Base-by-base conservation (phyloP, 1,140 invertebrate genomes). In the Megathymus violae region DNA sequence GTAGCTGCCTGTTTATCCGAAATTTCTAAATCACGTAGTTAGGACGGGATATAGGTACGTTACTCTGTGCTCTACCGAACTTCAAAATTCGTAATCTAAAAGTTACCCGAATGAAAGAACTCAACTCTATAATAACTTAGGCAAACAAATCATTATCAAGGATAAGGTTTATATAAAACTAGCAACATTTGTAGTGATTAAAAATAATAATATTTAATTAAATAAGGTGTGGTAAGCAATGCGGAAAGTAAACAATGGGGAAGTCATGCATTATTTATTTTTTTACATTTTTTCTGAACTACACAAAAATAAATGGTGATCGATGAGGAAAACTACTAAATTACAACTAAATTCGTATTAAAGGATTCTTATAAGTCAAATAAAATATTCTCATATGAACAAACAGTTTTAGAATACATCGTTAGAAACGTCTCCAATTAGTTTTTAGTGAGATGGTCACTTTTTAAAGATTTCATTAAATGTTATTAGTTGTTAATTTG, bases 351-450 rank as follows among this genome's bases (percentile, higher is more conserved):
- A 1, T 31, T 31, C 9, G 1, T 9, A 31, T 7, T 31, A 31
- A 31, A 31, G 9, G 1, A 31, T 3, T 7, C 27, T 31, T 31
- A 31, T 31, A 3, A 25, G 22, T 25, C 22, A 9, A 31, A 7
- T 7, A 7, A 31, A 4, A 31, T 4, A 61, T 22, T 65, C 64
- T 51, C 54, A 60, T 67, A 62, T 62, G 62, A 59, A 67, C 34
- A n/a, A n/a, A n/a, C n/a, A n/a, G n/a, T n/a, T n/a, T n/a, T n/a
- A n/a, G n/a, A n/a, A n/a, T n/a, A n/a, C n/a, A n/a, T n/a, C n/a
- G n/a, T n/a, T n/a, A n/a, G n/a, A n/a, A n/a, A n/a, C n/a, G n/a
- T n/a, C n/a, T n/a, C n/a, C n/a, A n/a, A n/a, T n/a, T n/a, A n/a
- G n/a, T n/a, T n/a, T n/a, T n/a, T n/a, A n/a, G n/a, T n/a, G n/a